Evolutionary conservation across 2,113 vertebrate genomes (phyloP).

Genomic region (Mandrillus leucophaeus): DNA sequence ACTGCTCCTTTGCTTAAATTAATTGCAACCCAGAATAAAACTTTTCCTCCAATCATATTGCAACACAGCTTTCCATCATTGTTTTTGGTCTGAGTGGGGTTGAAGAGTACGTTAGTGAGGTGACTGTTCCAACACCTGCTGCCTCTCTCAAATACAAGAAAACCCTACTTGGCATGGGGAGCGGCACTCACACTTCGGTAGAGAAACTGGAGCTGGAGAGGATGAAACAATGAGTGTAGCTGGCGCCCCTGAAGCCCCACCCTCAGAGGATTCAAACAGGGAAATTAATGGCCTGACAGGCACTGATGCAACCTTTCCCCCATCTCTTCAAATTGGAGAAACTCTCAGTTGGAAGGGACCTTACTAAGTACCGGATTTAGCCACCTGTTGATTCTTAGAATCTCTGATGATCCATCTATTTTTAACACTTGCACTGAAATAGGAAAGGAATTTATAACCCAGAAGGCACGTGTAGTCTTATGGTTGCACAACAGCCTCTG

Average conservation of each 20-base stretch:
- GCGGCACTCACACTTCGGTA: rapidly evolving
- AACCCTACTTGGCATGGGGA: rapidly evolving
- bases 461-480: not conserved
- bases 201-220: not conserved
- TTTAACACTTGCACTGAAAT: not conserved
- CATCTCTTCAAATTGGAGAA: not conserved
- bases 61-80: not conserved
- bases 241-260: not conserved
- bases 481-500: not conserved
- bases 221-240: not conserved
- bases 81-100: not conserved
- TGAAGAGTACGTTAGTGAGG: not conserved
- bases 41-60: not conserved
- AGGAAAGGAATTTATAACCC: not conserved
- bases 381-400: not conserved
- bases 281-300: not conserved
- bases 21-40: not conserved
- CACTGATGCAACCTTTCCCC: not conserved
- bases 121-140: not conserved
- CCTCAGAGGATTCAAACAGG: not conserved
- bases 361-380: not conserved
- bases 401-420: not conserved
- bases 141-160: not conserved
- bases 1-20: not conserved
- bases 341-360: not conserved